Conservation (phyloP, 2,113 vertebrate species). For the Oxygymnocypris stewartii region DNA sequence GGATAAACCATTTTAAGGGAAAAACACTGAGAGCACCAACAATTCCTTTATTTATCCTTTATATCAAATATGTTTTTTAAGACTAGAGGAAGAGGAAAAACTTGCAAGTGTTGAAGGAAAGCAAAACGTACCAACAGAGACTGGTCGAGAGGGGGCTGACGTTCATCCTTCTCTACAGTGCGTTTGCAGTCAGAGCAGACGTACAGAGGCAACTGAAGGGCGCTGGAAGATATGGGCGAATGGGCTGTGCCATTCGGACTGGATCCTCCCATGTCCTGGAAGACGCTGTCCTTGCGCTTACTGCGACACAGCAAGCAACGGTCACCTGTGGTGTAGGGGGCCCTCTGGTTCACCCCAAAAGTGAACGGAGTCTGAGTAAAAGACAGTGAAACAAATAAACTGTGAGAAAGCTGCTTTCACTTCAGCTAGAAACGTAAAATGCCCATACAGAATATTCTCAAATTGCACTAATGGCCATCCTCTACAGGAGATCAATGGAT, state of each 20-base stretch:
- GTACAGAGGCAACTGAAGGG: conserved; percentile 93
- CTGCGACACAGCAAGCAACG: conserved; percentile 93
- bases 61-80: not conserved
- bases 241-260: conserved; percentile 81
- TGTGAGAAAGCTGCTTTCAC: not conserved
- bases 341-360: conserved; percentile 93
- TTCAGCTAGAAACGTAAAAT: not conserved
- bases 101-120: not conserved
- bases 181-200: conserved; percentile 93
- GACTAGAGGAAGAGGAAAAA: not conserved
- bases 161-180: conserved; percentile 92
- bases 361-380: conserved; percentile 86
- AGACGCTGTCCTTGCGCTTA: conserved; percentile 85
- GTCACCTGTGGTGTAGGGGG: conserved; percentile 89
- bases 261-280: conserved; percentile 80
- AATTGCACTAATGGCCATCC: not conserved
- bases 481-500: not conserved
- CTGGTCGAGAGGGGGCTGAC: conserved; percentile 82
- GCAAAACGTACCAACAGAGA: conserved; percentile 81
- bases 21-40: not conserved
- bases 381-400: not conserved
- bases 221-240: conserved; percentile 80
- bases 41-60: not conserved
- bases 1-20: not conserved
- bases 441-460: not conserved